Evolutionary conservation across 2,113 vertebrate species (phyloP), one percentile per base, ranked within the genome.

Genomic region (Erythrocercus mccallii): DNA sequence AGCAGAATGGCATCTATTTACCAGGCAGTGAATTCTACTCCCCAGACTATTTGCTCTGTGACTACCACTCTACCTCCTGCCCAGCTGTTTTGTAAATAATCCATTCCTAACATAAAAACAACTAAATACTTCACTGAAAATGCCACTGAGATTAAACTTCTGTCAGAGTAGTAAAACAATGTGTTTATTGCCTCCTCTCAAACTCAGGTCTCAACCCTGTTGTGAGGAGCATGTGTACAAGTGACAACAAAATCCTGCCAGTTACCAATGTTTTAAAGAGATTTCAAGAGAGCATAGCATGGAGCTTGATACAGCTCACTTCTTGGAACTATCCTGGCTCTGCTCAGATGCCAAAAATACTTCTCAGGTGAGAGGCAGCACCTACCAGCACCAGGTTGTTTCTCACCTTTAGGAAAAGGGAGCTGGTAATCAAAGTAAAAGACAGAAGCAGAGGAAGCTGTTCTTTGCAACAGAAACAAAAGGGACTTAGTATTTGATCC

Each of bases 1-100:
- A 24, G 68, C 33, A 58, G 47, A 89, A 77, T 15, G 28, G 12
- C 71, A 93, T 85, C 42, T 81, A 81, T 78, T 88, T 66, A 60
- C 64, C 53, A 11, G n/a, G 20, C 68, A 88, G 47, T 60, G 74
- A 86, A 81, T 92, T 94, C 93, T 10, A 44, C 71, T 93, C 85
- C 69, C 48, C 20, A 23, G 64, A 90, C 64, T 71, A 92, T 64
- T 84, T 90, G 73, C 47, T 40, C 6, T 83, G 66, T 31, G 35
- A 70, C 76, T 81, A 70, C 68, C 1, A 14, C 30, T 80, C 58
- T 50, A 70, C 70, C 54, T 93, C 54, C 81, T n/a, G 27, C 62
- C 28, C 82, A 54, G 30, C 33, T 81, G 13, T 21, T 91, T 66
- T 40, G 60, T 81, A 94, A 92, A 88, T 71, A 95, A 91, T 19